Percentiles rank a stretch among this genome's conserved stretches.
phyloP scores from a whole-genome alignment of 2,797 vertebrate genomes.

The Gastrophryne carolinensis region DNA sequence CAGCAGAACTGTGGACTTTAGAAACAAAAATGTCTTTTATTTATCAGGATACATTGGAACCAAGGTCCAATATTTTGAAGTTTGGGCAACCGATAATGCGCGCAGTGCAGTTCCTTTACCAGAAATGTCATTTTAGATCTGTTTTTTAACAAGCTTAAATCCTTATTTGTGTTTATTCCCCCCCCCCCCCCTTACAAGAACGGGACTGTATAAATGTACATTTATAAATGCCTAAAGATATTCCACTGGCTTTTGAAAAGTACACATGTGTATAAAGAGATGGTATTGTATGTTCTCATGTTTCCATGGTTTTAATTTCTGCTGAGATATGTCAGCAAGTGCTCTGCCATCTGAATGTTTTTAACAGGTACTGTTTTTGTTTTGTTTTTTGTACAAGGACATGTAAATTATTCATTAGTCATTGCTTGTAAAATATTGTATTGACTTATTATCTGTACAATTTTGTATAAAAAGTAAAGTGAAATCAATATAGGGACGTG shows the following conservation, averaged over 20 bases:
- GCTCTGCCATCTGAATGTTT: slow-evolving; percentile 73
- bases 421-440: slow-evolving; percentile 92
- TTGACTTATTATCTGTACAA: slow-evolving; percentile 87
- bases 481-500: slow-evolving; percentile 82
- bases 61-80: neutral
- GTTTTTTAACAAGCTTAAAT: neutral
- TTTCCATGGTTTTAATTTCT: slow-evolving; percentile 76
- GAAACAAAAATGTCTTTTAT: neutral
- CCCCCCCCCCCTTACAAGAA: slow-evolving; percentile 67
- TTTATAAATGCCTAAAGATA: slow-evolving; percentile 55
- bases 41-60: slow-evolving; percentile 8
- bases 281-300: slow-evolving; percentile 77
- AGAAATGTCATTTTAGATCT: neutral
- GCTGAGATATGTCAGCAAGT: slow-evolving; percentile 75
- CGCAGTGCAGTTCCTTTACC: slow-evolving; percentile 21
- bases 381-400: slow-evolving; percentile 68
- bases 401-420: slow-evolving; percentile 99
- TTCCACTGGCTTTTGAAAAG: slow-evolving; percentile 74
- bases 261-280: slow-evolving; percentile 75
- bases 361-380: slow-evolving; percentile 78
- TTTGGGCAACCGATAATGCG: no score
- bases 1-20: no score
- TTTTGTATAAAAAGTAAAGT: slow-evolving; percentile 86
- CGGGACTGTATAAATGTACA: slow-evolving; percentile 67
- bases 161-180: slow-evolving; percentile 48